Conservation (phyloP, 2,797 vertebrate species). For the Orientallactaga sibirica region DNA sequence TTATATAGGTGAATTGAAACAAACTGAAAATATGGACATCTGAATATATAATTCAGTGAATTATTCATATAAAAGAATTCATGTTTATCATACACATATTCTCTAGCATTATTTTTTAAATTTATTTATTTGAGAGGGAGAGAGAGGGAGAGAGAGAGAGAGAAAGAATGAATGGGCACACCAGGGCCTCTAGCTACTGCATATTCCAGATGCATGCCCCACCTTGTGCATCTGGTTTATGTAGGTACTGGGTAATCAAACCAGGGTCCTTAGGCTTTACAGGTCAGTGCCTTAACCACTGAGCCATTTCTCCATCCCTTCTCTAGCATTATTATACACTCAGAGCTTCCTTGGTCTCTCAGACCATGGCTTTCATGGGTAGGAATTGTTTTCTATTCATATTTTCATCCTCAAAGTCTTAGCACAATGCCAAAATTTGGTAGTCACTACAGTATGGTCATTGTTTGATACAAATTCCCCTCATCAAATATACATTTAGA, state of each 20-base stretch:
- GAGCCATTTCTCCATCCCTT: neutral
- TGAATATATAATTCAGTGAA: neutral
- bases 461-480: neutral
- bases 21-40: constrained; percentile 6
- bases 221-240: no score
- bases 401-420: neutral
- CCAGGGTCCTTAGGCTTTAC: no score
- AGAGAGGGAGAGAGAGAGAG: no score
- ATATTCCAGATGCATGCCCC: no score
- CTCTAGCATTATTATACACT: neutral
- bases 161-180: no score
- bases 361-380: constrained; percentile 30
- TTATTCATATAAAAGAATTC: constrained; percentile 31
- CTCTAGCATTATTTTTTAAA: neutral
- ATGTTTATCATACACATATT: constrained; percentile 22
- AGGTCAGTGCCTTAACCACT: no score
- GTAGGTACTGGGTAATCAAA: no score
- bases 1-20: constrained; percentile 24
- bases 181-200: no score
- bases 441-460: neutral
- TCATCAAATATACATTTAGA: constrained; percentile 28
- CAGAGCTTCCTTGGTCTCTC: neutral
- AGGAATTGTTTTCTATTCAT: neutral
- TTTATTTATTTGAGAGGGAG: no score
- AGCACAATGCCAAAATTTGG: neutral